Conservation (phyloP, 2,888 invertebrate species). For the Sicus ferrugineus region DNA sequence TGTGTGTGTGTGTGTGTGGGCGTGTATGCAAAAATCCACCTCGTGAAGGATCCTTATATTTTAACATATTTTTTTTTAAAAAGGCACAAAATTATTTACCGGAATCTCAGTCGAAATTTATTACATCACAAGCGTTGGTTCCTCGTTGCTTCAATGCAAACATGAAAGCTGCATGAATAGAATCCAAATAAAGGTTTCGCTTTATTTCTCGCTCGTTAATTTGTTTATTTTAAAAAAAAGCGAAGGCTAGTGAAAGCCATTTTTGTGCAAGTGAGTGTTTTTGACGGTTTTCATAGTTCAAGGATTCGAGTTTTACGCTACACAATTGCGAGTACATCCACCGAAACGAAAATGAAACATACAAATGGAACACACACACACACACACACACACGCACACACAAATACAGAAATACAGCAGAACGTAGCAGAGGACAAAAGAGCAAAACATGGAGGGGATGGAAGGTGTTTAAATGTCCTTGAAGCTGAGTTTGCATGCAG, state of each 20-base stretch:
- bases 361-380: constrained; percentile 9
- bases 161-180: too few species aligned
- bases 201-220: background rate
- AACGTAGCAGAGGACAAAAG: background rate
- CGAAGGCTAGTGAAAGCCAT: background rate
- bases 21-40: background rate
- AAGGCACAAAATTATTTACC: too few species aligned
- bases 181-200: background rate
- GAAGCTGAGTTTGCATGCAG: constrained; percentile 7
- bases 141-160: too few species aligned
- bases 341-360: background rate
- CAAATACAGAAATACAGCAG: background rate
- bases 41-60: background rate
- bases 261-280: background rate
- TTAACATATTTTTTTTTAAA: background rate
- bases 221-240: constrained; percentile 2
- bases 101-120: too few species aligned
- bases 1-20: too few species aligned
- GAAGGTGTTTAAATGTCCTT: constrained; percentile 14
- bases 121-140: too few species aligned
- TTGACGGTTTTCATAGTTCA: constrained; percentile 39
- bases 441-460: background rate
- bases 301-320: constrained; percentile 47
- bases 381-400: constrained; percentile 8
- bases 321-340: constrained; percentile 27